Percentiles rank a stretch among this genome's conserved stretches.
phyloP scores from a whole-genome alignment of 2,113 vertebrate genomes.

The Hylia prasina region DNA sequence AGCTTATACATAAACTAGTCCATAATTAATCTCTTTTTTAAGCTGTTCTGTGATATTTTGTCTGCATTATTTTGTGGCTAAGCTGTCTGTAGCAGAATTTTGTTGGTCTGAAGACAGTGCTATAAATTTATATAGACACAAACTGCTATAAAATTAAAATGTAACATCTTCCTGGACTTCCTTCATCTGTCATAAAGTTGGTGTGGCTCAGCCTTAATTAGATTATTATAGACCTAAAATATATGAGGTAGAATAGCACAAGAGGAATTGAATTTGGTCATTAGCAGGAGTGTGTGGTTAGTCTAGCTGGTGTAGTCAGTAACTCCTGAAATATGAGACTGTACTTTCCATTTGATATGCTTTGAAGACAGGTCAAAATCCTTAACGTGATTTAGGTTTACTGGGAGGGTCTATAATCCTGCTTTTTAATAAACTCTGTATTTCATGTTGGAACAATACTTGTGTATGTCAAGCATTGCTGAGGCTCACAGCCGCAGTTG shows the following conservation, averaged over 20 bases:
- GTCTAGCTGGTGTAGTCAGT: neutral
- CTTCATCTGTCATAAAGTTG: neutral
- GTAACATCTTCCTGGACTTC: neutral
- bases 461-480: neutral
- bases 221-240: neutral
- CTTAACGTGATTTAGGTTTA: neutral
- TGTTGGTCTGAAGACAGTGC: neutral
- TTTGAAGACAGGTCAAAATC: slow-evolving; percentile 17
- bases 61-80: neutral
- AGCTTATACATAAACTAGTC: neutral
- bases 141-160: slow-evolving; percentile 13
- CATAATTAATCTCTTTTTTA: neutral
- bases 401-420: neutral
- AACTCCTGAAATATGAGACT: neutral
- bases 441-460: neutral
- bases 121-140: neutral
- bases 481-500: neutral
- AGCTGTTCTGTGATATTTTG: neutral
- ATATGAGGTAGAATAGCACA: neutral
- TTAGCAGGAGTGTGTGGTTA: neutral
- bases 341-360: neutral
- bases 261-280: neutral
- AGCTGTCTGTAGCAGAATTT: neutral
- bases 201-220: neutral
- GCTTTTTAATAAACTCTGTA: neutral